Evolutionary conservation across 2,888 invertebrate species (phyloP), one percentile per base, ranked within the genome.

Genomic region (Clanis bilineata): DNA sequence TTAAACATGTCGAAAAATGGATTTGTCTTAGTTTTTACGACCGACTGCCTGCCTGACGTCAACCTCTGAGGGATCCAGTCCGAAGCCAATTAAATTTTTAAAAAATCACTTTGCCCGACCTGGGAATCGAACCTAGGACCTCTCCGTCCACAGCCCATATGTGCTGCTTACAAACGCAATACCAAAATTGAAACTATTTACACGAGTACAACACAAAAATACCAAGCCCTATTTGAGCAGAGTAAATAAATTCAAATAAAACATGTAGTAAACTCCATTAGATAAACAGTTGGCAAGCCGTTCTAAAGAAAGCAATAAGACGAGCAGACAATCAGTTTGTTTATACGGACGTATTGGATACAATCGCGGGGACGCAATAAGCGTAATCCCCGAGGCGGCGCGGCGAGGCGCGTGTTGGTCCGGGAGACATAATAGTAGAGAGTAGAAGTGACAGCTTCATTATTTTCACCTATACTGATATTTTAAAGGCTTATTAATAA

Each of bases 291-390:
- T 32, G 32, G 32, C 51, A 51, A 28, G 28, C 32, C 23, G 23
- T 45, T 51, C 28, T 51, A 63, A 61, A 57, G 57, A 62, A 64
- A 61, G 62, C 58, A 62, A 58, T 61, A 51, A 85, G 81, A 74
- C 68, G 77, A 76, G 67, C 78, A 80, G 80, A 87, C 86, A 85
- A 87, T 86, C 86, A 80, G 82, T 83, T 83, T 90, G 85, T 89
- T 87, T 89, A 84, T 79, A 83, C 78, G 76, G 66, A 74, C 73
- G 77, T 78, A 81, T 83, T 76, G 82, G 81, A 80, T 82, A 84
- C 85, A 87, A 87, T 87, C 83, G 82, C 78, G 66, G 84, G 88
- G 86, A 80, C 80, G 83, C 88, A 88, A 89, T 90, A 89, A 88
- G 83, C 83, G 86, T 88, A 85, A 88, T 86, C 88, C 85, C 76